Evolutionary conservation across 2,113 vertebrate species (phyloP).

Genomic region (Phylloscopus trochiloides): DNA sequence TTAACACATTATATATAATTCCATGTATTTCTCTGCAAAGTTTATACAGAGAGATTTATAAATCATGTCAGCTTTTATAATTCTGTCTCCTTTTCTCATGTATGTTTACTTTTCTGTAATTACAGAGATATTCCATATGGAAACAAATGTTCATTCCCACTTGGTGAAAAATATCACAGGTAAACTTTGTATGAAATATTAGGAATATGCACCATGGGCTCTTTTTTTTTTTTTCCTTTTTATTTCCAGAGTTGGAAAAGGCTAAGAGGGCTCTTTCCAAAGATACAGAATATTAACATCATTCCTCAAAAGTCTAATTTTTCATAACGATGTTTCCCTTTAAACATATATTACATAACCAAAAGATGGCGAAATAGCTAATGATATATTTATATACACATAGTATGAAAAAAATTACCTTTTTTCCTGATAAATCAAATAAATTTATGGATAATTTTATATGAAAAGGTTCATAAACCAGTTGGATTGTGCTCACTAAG

Average conservation of each 20-base stretch:
- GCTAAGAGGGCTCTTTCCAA: neutral
- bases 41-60: neutral
- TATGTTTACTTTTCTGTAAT: neutral
- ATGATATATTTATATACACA: neutral
- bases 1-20: neutral
- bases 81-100: neutral
- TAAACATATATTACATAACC: neutral
- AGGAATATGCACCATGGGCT: neutral
- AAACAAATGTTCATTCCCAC: neutral
- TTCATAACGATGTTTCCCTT: neutral
- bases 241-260: neutral
- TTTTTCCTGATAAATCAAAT: neutral
- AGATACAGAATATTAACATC: neutral
- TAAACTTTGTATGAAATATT: neutral
- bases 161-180: neutral
- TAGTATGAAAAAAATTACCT: neutral
- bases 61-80: neutral
- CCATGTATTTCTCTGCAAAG: neutral
- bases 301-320: neutral
- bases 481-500: neutral
- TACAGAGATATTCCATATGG: neutral
- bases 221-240: neutral
- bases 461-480: rapidly evolving
- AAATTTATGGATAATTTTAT: neutral
- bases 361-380: neutral